These are phyloP conservation scores for Cataglyphis livida DNA, from an alignment of 2,888 invertebrate species.

Conservation along the genomic window DNA sequence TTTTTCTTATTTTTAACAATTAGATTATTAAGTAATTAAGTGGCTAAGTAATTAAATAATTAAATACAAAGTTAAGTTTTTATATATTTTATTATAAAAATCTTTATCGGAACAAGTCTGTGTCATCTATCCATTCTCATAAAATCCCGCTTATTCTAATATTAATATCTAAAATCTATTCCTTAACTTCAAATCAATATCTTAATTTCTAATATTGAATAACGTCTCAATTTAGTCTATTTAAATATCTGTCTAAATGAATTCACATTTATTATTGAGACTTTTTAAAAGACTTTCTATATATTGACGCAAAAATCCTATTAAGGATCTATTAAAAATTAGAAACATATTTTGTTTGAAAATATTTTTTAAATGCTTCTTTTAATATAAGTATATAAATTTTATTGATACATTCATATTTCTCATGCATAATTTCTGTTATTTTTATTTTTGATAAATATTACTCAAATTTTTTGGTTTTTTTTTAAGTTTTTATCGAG, in stretches of 20 bases:
- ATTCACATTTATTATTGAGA: background rate
- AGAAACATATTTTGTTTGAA: background rate
- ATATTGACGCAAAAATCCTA: background rate
- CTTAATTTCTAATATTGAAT: constrained; percentile 21
- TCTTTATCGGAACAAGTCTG: background rate
- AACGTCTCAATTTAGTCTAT: constrained; percentile 13
- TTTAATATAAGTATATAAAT: background rate
- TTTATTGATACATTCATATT: background rate
- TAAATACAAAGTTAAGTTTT: constrained; percentile 4
- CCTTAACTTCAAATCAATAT: too few species aligned
- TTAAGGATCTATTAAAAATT: background rate
- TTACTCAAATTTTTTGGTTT: background rate
- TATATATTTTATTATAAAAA: background rate
- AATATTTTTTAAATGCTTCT: background rate
- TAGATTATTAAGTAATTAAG: background rate
- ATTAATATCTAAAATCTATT: too few species aligned
- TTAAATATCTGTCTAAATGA: constrained; percentile 10
- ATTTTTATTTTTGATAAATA: background rate
- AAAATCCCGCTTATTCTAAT: background rate
- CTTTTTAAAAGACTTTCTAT: background rate
- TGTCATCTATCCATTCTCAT: background rate
- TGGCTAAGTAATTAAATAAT: background rate
- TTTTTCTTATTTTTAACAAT: background rate
- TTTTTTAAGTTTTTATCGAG: too few species aligned
- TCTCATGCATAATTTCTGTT: background rate